phyloP scores from a whole-genome alignment of 2,113 vertebrate genomes.

The Cricetomys ansorgei region DNA sequence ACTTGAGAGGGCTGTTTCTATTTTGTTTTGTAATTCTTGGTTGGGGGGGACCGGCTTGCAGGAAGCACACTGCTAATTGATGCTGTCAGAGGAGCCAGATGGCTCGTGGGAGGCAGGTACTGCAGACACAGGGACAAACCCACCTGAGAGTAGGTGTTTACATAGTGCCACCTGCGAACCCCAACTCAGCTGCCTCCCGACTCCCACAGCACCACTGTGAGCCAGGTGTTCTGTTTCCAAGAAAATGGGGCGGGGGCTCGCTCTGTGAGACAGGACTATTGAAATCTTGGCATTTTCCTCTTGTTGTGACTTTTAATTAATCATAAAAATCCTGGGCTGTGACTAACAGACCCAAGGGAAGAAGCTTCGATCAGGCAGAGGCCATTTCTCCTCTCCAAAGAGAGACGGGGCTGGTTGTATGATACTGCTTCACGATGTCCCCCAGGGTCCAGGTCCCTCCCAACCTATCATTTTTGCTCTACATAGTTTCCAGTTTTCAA shows the following conservation, averaged over 20 bases:
- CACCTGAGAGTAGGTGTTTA: background rate
- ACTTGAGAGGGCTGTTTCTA: background rate
- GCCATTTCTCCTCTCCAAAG: background rate
- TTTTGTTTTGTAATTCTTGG: slow-evolving; percentile 25
- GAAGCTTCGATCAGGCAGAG: background rate
- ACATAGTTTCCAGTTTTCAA: background rate
- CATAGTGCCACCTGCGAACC: background rate
- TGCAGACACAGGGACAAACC: background rate
- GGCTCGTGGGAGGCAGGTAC: slow-evolving; percentile 22
- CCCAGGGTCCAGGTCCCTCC: background rate
- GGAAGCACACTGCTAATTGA: background rate
- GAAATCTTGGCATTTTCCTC: background rate
- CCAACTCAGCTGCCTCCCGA: background rate
- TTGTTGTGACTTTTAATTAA: background rate
- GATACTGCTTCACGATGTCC: background rate
- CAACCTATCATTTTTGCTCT: background rate
- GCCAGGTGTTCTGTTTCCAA: background rate
- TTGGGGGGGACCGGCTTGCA: background rate
- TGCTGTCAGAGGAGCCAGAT: slow-evolving; percentile 34
- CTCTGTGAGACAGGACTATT: background rate
- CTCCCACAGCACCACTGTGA: background rate
- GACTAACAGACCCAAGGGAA: background rate
- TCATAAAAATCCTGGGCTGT: background rate
- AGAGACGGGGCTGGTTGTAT: background rate
- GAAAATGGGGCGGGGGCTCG: background rate